Evolutionary conservation across 2,888 invertebrate species (phyloP).

Genomic region (Hypomecis atomaria): DNA sequence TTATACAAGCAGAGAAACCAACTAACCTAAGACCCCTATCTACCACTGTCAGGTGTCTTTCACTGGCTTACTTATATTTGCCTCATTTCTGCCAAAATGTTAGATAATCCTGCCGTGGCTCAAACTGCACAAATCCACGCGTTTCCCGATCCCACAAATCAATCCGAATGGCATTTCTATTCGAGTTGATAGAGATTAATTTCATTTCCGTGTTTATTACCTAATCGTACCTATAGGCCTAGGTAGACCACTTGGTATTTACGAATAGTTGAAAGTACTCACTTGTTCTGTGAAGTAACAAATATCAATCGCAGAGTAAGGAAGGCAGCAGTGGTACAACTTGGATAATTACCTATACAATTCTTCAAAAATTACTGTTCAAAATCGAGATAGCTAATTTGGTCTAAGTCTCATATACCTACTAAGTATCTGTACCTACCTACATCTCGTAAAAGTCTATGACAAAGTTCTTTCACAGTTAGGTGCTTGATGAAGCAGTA

Average conservation of each 20-base stretch:
- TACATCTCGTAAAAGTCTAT: too few species aligned
- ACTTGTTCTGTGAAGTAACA: slow-evolving; percentile 16
- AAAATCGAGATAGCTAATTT: too few species aligned
- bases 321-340: not conserved
- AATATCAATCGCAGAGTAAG: not conserved
- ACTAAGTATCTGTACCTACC: too few species aligned
- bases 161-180: slow-evolving; percentile 17
- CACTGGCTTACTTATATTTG: too few species aligned
- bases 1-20: too few species aligned
- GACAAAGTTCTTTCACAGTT: too few species aligned
- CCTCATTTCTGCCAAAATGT: too few species aligned
- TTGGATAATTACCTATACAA: not conserved
- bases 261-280: slow-evolving; percentile 15
- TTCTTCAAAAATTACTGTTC: too few species aligned
- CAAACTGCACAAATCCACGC: not conserved
- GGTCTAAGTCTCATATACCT: too few species aligned
- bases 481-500: too few species aligned
- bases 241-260: slow-evolving; percentile 5
- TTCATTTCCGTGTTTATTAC: slow-evolving; percentile 33
- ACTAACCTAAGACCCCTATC: too few species aligned
- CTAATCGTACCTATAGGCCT: slow-evolving; percentile 16
- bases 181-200: slow-evolving; percentile 24
- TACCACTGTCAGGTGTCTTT: too few species aligned
- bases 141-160: slow-evolving; percentile 21
- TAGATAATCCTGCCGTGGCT: not conserved